Conservation (phyloP, 92 coral and sea anemone genomes). For the Nematostella vectensis region DNA sequence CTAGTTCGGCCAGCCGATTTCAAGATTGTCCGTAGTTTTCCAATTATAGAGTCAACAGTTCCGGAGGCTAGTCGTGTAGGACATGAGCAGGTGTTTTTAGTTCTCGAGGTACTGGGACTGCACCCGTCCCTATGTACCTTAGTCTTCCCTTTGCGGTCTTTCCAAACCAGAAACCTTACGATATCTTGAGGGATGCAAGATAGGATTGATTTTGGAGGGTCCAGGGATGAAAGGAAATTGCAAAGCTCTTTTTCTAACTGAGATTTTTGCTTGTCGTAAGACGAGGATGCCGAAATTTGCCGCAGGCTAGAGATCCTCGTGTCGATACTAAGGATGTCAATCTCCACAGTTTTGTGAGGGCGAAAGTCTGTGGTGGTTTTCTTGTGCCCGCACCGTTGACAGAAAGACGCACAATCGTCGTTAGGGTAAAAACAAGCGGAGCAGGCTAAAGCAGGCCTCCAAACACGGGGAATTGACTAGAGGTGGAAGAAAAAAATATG, state of each 20-base stretch:
- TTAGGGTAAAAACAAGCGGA: conserved; percentile 24
- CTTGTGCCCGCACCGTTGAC: conserved; percentile 30
- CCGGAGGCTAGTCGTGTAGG: conserved; percentile 58
- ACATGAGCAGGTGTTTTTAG: conserved; percentile 24
- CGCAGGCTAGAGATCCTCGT: conserved; percentile 23
- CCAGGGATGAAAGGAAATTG: conserved; percentile 5
- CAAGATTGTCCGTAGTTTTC: conserved; percentile 36
- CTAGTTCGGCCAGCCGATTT: conserved; percentile 32
- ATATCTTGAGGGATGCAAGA: conserved; percentile 29
- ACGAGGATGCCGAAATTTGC: conserved; percentile 6
- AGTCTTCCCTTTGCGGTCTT: conserved; percentile 42
- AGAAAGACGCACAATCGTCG: conserved; percentile 27
- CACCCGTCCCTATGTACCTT: conserved; percentile 26
- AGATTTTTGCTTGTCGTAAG: conserved; percentile 29
- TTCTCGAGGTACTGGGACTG: conserved; percentile 16
- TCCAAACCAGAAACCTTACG: conserved; percentile 39
- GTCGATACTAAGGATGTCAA: conserved; percentile 25
- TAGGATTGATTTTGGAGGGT: conserved; percentile 22
- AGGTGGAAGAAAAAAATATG: not conserved
- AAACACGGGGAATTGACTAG: conserved; percentile 20
- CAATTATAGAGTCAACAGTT: conserved; percentile 41
- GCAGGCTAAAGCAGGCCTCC: conserved; percentile 31
- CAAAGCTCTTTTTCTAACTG: conserved; percentile 24
- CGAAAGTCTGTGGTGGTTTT: not conserved
- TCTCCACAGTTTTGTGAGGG: conserved; percentile 13